Percentiles rank a stretch among this genome's conserved stretches.
Conservation (phyloP, 1,140 invertebrate genomes). For the Sweltsa coloradensis region DNA sequence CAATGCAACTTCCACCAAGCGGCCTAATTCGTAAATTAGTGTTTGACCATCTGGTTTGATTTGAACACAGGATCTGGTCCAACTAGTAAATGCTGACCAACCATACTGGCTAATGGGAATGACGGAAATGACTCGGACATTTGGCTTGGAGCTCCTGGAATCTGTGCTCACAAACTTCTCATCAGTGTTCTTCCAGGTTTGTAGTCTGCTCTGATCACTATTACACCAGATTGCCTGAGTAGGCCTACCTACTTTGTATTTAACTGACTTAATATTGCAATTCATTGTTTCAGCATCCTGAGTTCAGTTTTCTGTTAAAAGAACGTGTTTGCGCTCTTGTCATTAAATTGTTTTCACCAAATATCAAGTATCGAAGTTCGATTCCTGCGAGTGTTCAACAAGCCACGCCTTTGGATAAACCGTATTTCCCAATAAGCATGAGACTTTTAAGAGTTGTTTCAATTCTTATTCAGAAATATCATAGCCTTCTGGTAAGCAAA, state of each 20-base stretch:
- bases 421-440: conserved; percentile 95
- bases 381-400: conserved; percentile 35
- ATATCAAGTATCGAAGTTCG: conserved; percentile 74
- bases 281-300: conserved; percentile 61
- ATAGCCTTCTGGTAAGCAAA: conserved; percentile 70
- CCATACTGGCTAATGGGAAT: conserved; percentile 90
- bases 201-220: neutral
- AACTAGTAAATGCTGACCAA: conserved; percentile 91
- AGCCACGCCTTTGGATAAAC: conserved; percentile 67
- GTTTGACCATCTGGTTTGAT: conserved; percentile 16
- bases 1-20: too few species aligned
- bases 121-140: conserved; percentile 93
- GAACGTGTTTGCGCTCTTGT: conserved; percentile 94
- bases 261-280: conserved; percentile 13
- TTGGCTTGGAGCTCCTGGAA: conserved; percentile 90
- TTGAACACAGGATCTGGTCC: conserved; percentile 72
- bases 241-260: neutral
- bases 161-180: conserved; percentile 86
- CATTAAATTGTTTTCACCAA: conserved; percentile 95
- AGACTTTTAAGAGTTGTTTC: conserved; percentile 84
- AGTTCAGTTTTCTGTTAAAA: conserved; percentile 90
- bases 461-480: conserved; percentile 88
- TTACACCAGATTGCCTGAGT: neutral
- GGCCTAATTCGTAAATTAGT: too few species aligned
- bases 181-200: conserved; percentile 81